A percentile compares a stretch with the other conserved stretches of the same genome.
Evolutionary conservation across 2,797 vertebrate species (phyloP).

Genomic region (Anabacerthia variegaticeps): DNA sequence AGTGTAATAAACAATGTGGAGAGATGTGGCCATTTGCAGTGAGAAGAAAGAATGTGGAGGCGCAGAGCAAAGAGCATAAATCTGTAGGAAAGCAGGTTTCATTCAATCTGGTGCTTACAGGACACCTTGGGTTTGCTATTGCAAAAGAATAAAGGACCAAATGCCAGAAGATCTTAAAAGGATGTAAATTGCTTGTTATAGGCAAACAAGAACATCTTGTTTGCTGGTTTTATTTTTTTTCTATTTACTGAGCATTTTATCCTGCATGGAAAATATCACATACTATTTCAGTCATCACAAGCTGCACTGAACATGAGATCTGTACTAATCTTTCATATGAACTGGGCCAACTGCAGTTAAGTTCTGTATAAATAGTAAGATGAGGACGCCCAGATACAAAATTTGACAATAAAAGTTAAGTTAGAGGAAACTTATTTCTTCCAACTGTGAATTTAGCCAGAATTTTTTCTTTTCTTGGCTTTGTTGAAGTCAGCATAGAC

Average conservation of each 20-base stretch:
- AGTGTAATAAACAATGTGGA: not conserved
- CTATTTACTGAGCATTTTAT: not conserved
- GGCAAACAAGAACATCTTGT: constrained; percentile 35
- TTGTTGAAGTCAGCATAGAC: not conserved
- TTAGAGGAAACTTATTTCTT: not conserved
- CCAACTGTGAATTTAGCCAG: not conserved
- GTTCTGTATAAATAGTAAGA: not conserved
- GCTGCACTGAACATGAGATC: not conserved
- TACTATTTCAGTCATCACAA: not conserved
- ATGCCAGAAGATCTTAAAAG: constrained; percentile 1
- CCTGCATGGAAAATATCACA: not conserved
- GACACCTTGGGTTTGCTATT: constrained; percentile 13
- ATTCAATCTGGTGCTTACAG: constrained; percentile 50
- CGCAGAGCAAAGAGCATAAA: constrained; percentile 10
- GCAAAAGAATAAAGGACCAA: constrained; percentile 9
- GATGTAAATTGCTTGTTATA: not conserved
- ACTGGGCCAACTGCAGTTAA: not conserved
- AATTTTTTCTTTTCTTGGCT: not conserved
- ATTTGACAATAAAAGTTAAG: not conserved
- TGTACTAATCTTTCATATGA: not conserved
- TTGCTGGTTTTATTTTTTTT: not conserved
- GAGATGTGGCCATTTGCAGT: constrained; percentile 22
- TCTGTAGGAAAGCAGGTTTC: constrained; percentile 36
- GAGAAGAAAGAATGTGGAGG: not conserved
- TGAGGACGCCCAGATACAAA: not conserved